Conservation (phyloP, 23 tunicate species). For the Aplidium turbinatum region DNA sequence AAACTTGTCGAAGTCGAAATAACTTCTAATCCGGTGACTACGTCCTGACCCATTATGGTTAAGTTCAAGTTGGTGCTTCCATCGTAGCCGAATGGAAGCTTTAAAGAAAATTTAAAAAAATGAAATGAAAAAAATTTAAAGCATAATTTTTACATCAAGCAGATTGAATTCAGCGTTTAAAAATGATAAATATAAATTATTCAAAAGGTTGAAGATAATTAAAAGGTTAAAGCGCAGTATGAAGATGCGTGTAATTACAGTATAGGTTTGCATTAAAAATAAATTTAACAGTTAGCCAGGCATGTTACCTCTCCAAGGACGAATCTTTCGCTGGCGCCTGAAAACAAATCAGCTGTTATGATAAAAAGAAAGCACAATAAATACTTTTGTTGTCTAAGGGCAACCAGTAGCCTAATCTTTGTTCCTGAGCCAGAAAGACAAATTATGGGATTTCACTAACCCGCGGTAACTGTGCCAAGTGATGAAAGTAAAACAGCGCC, state of each 20-base stretch:
- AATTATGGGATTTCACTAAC: too few relatives aligned
- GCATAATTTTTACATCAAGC: neutral
- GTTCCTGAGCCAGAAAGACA: too few relatives aligned
- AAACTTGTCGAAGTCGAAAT: conserved; percentile 28
- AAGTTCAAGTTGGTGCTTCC: conserved; percentile 47
- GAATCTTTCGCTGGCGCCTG: neutral
- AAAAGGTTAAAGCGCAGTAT: too few relatives aligned
- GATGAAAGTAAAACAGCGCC: too few relatives aligned
- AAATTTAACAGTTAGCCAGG: too few relatives aligned
- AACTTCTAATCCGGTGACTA: conserved; percentile 11
- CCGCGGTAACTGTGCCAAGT: too few relatives aligned
- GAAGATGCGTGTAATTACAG: too few relatives aligned
- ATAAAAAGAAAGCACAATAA: neutral
- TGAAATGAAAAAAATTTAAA: neutral
- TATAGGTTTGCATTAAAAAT: too few relatives aligned
- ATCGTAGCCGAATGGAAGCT: conserved; percentile 26
- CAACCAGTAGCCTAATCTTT: too few relatives aligned
- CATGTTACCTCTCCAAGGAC: neutral
- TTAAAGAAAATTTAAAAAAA: neutral
- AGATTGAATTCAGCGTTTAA: too few relatives aligned
- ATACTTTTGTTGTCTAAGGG: neutral
- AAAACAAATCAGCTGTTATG: neutral
- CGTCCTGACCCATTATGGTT: conserved; percentile 2
- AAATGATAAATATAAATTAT: too few relatives aligned
- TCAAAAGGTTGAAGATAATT: too few relatives aligned